Conservation (phyloP, 2,113 vertebrate genomes). For the Boleophthalmus pectinirostris region DNA sequence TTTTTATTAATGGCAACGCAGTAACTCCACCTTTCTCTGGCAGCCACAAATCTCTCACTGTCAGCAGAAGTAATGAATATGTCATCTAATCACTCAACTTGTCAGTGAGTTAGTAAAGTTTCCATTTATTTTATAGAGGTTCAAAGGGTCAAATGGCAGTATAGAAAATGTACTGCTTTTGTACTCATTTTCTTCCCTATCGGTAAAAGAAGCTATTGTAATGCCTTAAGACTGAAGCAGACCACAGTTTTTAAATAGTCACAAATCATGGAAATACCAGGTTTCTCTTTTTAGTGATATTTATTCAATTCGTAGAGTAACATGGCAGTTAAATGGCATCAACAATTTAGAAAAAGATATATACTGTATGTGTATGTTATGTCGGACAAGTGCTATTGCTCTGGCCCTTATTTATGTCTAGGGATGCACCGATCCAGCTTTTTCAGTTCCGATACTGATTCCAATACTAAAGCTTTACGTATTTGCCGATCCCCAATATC, state of each 20-base stretch:
- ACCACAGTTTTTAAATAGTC: not conserved
- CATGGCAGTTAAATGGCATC: too few species aligned
- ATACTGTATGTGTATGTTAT: not conserved
- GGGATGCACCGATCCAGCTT: too few species aligned
- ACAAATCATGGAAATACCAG: not conserved
- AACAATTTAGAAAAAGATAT: not conserved
- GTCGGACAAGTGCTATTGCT: too few species aligned
- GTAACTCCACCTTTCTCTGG: slow-evolving; percentile 12
- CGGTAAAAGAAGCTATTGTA: not conserved
- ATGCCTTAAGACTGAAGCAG: not conserved
- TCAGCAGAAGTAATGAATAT: slow-evolving; percentile 70
- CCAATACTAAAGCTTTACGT: too few species aligned
- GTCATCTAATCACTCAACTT: slow-evolving; percentile 66
- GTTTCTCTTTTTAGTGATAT: not conserved
- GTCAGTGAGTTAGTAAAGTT: slow-evolving; percentile 46
- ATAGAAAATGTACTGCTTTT: slow-evolving; percentile 12
- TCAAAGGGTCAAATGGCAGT: slow-evolving; percentile 33
- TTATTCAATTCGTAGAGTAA: too few species aligned
- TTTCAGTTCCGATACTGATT: too few species aligned
- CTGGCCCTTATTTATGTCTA: too few species aligned
- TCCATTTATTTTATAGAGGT: slow-evolving; percentile 36
- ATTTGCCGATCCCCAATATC: too few species aligned
- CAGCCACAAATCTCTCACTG: slow-evolving; percentile 66
- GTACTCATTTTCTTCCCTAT: not conserved
- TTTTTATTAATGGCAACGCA: slow-evolving; percentile 44